Conservation (phyloP, 2,113 vertebrate genomes). For the Taurulus bubalis region DNA sequence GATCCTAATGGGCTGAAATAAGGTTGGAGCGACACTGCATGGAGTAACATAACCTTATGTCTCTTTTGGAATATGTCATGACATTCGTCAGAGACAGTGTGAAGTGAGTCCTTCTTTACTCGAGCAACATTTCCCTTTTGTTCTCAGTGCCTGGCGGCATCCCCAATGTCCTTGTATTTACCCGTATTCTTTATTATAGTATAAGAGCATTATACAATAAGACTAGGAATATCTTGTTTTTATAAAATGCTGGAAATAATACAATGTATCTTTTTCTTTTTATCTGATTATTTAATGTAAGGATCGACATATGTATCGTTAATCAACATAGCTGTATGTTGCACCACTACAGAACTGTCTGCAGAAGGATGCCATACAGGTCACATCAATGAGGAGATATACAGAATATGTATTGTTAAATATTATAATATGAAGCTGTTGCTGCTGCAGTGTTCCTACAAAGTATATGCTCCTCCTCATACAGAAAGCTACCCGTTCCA, state of each 20-base stretch:
- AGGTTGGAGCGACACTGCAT: neutral
- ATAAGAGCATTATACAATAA: neutral
- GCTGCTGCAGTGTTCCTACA: neutral
- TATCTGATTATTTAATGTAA: no score
- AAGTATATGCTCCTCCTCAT: neutral
- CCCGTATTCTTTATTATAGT: neutral
- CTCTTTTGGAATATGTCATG: neutral
- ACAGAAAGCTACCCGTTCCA: neutral
- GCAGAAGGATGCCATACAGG: neutral
- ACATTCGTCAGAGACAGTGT: neutral
- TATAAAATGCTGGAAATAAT: neutral
- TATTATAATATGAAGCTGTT: conserved; percentile 3
- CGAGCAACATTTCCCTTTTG: neutral
- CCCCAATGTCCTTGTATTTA: neutral
- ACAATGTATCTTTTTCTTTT: no score
- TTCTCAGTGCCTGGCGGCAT: neutral
- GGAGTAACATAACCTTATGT: neutral
- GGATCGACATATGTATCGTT: no score
- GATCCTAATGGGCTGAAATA: neutral
- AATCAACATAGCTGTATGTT: neutral
- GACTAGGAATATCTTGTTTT: neutral
- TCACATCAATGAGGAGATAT: neutral
- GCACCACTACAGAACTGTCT: neutral
- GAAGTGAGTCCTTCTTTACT: neutral
- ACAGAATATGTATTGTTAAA: neutral